Base-by-base conservation (phyloP, 2,797 vertebrate species). In the Malacoctenus gilli region DNA sequence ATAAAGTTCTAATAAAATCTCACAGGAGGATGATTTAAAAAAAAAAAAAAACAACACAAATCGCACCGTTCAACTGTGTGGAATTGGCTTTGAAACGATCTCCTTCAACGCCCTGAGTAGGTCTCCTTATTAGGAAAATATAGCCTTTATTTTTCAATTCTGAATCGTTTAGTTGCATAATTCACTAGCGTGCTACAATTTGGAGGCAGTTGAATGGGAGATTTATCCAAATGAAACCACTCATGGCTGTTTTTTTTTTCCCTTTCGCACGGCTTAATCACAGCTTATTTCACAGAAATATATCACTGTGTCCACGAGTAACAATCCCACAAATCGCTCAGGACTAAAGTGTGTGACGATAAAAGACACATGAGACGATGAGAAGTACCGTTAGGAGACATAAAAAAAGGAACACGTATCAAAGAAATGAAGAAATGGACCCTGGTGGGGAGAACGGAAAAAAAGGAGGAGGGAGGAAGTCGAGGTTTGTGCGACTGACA, bases 401-500 rank as follows among this genome's bases (percentile, higher is more conserved):
- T 62, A 18, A 70, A 55, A 46, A 69, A 3, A 34, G 47, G 21
- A 43, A n/a, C 21, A 32, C 14, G 37, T 1, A 41, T 18, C 46
- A 41, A 14, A 11, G n/a, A 57, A 64, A 77, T 62, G 20, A 18
- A n/a, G 30, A 20, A 2, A 5, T 64, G 35, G 40, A 44, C 19
- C 37, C 22, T 35, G 25, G 55, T 42, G 10, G 3, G 10, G 39
- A 54, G n/a, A 14, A 7, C 16, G 20, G 2, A 3, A 21, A 32
- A 47, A 44, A 56, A 59, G 49, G 35, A 10, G 30, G 8, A 52
- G 37, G 47, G 54, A 61, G 43, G 19, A 53, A 59, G 58, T 91
- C 90, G 92, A 93, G 90, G 91, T 92, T 92, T 87, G 88, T 92
- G 90, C 87, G 90, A 92, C 86, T 79, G 81, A 74, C 82, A 72